These are phyloP conservation scores for Ploceus nigricollis DNA, from an alignment of 2,113 vertebrate genomes.

Conservation along the genomic window DNA sequence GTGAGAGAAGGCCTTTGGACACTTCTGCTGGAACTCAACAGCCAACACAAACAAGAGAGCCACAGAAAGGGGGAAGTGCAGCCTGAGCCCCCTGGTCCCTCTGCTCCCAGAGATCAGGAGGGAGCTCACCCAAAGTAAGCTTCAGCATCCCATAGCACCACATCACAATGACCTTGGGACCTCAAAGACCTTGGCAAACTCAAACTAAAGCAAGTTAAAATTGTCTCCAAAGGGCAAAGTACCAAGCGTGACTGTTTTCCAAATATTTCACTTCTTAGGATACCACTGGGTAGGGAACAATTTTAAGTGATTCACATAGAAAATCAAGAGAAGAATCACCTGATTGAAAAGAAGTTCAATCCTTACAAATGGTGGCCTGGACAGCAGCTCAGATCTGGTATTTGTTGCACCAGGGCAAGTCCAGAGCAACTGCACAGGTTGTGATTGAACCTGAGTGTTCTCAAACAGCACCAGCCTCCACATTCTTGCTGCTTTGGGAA, in stretches of 20 bases:
- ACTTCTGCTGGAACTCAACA: neutral
- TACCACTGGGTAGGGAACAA: neutral
- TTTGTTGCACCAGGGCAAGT: neutral
- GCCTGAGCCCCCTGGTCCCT: neutral
- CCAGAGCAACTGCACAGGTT: neutral
- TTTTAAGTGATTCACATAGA: neutral
- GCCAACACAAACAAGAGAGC: neutral
- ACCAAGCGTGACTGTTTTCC: accelerated
- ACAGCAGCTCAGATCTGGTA: neutral
- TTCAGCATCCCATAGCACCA: accelerated
- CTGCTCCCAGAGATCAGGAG: neutral
- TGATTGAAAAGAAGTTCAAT: neutral
- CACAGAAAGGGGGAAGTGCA: neutral
- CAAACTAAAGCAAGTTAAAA: neutral
- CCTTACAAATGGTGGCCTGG: neutral
- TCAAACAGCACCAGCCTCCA: neutral
- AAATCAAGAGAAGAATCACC: neutral
- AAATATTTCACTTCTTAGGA: neutral
- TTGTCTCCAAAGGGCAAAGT: neutral
- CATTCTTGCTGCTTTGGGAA: neutral
- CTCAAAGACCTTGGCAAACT: neutral
- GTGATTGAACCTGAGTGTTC: neutral
- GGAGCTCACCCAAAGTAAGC: neutral
- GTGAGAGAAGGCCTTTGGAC: neutral
- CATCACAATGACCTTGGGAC: accelerated